phyloP scores from a whole-genome alignment of 1,140 invertebrate genomes.

The Aphelinus atriplicis region DNA sequence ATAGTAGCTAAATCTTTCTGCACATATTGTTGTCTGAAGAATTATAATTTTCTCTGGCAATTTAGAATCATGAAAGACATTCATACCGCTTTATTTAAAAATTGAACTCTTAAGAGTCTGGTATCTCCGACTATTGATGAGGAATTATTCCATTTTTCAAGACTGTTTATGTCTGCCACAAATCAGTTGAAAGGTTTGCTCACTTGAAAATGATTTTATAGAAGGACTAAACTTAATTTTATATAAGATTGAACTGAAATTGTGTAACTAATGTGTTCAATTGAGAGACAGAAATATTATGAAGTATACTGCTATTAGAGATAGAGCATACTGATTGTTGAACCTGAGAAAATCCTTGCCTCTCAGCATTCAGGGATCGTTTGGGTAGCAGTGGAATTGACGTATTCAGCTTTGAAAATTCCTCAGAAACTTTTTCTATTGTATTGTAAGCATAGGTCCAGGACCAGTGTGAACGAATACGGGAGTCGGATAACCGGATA shows the following conservation, averaged over 20 bases:
- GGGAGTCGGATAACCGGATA: constrained; percentile 49
- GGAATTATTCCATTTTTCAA: constrained; percentile 27
- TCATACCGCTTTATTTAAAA: constrained; percentile 15
- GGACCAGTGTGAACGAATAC: constrained; percentile 37
- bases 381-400: constrained; percentile 27
- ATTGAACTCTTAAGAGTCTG: constrained; percentile 22
- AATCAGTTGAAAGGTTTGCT: not conserved
- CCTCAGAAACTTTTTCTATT: constrained; percentile 27
- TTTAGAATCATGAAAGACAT: constrained; percentile 4
- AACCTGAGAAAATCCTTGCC: constrained; percentile 12
- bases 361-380: constrained; percentile 1
- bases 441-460: constrained; percentile 33
- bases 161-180: constrained; percentile 31
- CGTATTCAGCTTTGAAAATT: constrained; percentile 37
- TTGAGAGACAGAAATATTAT: constrained; percentile 3
- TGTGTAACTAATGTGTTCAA: constrained; percentile 37
- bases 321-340: constrained; percentile 11
- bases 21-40: constrained; percentile 31
- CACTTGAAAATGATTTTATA: constrained; percentile 21
- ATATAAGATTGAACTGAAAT: constrained; percentile 18
- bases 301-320: constrained; percentile 8
- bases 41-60: not conserved
- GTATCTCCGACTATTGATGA: constrained; percentile 13
- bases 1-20: constrained; percentile 33
- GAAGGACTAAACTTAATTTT: constrained; percentile 12